These are phyloP conservation scores for Propithecus perrieri DNA, from an alignment of 2,797 vertebrate genomes.

Conservation along the genomic window DNA sequence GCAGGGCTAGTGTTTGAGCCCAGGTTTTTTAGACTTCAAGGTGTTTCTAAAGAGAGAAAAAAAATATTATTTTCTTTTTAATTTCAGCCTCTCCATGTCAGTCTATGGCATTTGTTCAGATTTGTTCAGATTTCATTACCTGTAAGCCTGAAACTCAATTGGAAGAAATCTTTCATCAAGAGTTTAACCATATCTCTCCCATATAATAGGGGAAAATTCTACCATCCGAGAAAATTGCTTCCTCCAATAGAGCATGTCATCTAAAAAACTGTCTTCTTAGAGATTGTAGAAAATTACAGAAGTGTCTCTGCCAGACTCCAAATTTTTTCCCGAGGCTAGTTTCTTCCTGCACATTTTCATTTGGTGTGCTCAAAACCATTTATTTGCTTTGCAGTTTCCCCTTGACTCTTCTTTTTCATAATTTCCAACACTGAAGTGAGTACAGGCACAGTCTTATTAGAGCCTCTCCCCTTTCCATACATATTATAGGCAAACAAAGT, in stretches of 20 bases:
- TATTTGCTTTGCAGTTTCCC: conserved; percentile 1
- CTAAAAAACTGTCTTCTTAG: conserved; percentile 61
- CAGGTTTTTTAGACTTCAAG: neutral
- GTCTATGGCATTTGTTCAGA: conserved; percentile 56
- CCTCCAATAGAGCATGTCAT: conserved; percentile 64
- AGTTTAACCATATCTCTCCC: conserved; percentile 64
- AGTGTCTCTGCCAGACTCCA: conserved; percentile 7
- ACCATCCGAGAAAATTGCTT: conserved; percentile 70
- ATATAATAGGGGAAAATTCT: conserved; percentile 68
- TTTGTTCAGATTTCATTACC: conserved; percentile 69
- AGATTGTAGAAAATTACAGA: conserved; percentile 65
- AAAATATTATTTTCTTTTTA: conserved; percentile 58
- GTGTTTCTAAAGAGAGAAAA: neutral
- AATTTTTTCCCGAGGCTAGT: neutral
- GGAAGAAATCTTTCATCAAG: conserved; percentile 70
- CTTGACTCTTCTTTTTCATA: neutral
- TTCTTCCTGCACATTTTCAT: neutral
- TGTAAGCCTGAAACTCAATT: conserved; percentile 64
- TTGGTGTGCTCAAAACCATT: neutral
- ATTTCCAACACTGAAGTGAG: neutral
- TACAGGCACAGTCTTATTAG: neutral
- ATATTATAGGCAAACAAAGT: neutral
- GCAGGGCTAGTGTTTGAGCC: neutral
- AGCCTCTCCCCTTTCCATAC: neutral
- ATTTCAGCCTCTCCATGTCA: conserved; percentile 48